phyloP scores from a whole-genome alignment of 1,140 invertebrate genomes.

The Zeugodacus cucurbitae region DNA sequence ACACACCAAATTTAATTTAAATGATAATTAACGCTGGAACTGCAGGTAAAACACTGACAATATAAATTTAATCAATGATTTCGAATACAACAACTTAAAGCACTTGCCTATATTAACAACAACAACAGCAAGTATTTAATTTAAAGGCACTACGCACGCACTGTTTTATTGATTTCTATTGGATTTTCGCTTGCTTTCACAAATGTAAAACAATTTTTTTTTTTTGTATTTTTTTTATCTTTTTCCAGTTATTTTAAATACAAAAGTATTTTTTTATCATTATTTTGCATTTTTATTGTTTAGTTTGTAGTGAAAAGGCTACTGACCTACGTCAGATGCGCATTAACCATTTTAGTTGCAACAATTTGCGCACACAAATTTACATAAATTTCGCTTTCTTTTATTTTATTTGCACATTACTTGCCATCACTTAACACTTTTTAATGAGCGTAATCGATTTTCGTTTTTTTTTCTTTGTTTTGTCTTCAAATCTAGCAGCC shows the following conservation, averaged over 20 bases:
- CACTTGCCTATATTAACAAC: not conserved
- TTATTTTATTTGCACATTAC: not conserved
- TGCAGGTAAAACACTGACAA: not conserved
- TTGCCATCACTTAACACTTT: not conserved
- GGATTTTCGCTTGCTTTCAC: not conserved
- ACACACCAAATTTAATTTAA: not conserved
- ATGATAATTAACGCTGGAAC: not conserved
- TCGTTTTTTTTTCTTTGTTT: too few species aligned
- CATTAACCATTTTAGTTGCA: not conserved
- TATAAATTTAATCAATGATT: not conserved
- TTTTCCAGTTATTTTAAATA: not conserved
- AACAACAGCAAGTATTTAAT: not conserved
- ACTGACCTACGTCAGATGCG: not conserved
- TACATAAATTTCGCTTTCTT: not conserved
- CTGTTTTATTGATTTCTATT: not conserved
- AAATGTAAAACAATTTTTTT: not conserved
- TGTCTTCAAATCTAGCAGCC: not conserved
- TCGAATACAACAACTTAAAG: too few species aligned
- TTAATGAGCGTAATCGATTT: constrained; percentile 4
- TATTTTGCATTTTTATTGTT: not conserved
- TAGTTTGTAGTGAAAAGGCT: not conserved
- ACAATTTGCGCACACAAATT: not conserved
- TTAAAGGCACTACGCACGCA: constrained; percentile 24
- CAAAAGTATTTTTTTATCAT: not conserved
- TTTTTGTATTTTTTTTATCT: not conserved